Percentiles rank a stretch among this genome's conserved stretches.
Evolutionary conservation across 2,888 invertebrate species (phyloP).

Genomic region (Scaptomyza reducta): DNA sequence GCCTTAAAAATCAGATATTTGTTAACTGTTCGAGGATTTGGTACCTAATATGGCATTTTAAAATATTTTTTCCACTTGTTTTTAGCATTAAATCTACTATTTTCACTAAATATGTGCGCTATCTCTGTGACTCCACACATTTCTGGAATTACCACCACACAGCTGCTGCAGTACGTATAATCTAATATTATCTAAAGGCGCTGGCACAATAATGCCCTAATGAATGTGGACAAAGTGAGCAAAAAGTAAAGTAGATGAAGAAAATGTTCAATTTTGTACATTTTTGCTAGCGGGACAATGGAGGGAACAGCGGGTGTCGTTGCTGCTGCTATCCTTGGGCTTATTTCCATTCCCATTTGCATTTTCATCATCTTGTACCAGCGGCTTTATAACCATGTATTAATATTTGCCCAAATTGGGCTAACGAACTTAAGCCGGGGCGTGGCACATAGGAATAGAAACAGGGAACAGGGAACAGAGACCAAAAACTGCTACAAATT

Average conservation of each 20-base stretch:
- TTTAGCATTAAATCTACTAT: neutral
- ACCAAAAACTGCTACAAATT: slow-evolving; percentile 57
- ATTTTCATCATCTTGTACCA: slow-evolving; percentile 51
- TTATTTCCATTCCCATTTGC: slow-evolving; percentile 31
- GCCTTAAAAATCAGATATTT: no score
- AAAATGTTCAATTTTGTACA: slow-evolving; percentile 68
- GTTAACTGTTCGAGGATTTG: no score
- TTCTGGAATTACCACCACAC: slow-evolving; percentile 21
- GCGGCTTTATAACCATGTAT: slow-evolving; percentile 73
- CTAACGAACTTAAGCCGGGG: slow-evolving; percentile 75
- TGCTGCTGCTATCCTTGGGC: neutral
- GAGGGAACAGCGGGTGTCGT: slow-evolving; percentile 14
- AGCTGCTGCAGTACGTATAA: slow-evolving; percentile 55
- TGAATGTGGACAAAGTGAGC: slow-evolving; percentile 58
- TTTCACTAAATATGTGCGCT: neutral
- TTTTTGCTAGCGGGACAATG: slow-evolving; percentile 1
- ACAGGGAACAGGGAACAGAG: neutral
- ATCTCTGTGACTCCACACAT: slow-evolving; percentile 3
- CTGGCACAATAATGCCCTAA: slow-evolving; percentile 71
- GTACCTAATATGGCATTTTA: neutral
- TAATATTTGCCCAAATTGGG: slow-evolving; percentile 77
- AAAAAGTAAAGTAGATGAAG: slow-evolving; percentile 13
- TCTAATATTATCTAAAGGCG: slow-evolving; percentile 71
- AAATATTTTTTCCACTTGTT: no score
- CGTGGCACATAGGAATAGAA: neutral